Evolutionary conservation across 2,888 invertebrate species (phyloP).

Genomic region (Schizaphis graminum): DNA sequence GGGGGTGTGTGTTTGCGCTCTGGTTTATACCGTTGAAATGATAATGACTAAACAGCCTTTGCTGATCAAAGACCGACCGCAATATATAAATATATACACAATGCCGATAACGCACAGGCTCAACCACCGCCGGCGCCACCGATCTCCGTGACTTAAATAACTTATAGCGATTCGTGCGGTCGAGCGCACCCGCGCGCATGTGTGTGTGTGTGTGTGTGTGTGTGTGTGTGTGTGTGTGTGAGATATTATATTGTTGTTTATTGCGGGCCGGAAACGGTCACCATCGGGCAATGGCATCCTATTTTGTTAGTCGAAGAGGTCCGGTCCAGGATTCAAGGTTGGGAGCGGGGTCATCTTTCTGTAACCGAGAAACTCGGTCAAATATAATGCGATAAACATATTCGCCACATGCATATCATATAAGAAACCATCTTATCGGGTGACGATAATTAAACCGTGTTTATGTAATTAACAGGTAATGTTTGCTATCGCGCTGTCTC

Average conservation of each 20-base stretch:
- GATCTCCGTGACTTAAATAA: conserved; percentile 27
- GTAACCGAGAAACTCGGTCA: not conserved
- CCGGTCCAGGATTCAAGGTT: not conserved
- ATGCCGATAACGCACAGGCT: not conserved
- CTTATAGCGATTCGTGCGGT: not conserved
- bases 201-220: no score
- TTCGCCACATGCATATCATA: not conserved
- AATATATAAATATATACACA: not conserved
- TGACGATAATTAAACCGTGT: not conserved
- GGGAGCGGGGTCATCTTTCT: not conserved
- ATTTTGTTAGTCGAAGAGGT: conserved; percentile 1
- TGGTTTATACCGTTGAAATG: conserved; percentile 30
- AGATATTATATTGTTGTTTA: conserved; percentile 17
- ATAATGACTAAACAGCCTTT: conserved; percentile 18
- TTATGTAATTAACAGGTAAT: not conserved
- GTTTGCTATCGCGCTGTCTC: not conserved
- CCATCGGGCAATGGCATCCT: not conserved
- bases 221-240: not conserved
- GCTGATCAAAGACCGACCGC: not conserved
- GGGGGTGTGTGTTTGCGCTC: not conserved
- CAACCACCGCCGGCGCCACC: not conserved
- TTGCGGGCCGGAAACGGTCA: conserved; percentile 24
- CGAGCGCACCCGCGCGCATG: not conserved
- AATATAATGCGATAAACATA: not conserved
- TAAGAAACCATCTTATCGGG: not conserved